These are phyloP conservation scores for Echinarachnius parma DNA, from an alignment of 53 echinoderm and acorn worm genomes.

Conservation along the genomic window DNA sequence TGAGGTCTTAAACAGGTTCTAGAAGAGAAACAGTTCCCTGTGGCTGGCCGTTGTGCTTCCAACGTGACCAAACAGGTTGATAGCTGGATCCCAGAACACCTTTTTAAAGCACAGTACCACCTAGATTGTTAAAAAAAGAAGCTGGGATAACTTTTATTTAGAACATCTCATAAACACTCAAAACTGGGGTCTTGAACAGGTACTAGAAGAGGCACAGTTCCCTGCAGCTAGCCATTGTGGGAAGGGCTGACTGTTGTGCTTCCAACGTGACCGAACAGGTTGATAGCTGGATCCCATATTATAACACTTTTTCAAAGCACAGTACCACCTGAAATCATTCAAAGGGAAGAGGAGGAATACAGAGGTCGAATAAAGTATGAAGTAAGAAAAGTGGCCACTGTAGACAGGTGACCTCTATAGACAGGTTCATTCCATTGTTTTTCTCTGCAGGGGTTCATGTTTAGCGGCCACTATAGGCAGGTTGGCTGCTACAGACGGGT, in stretches of 20 bases:
- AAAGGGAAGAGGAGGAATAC: too few species aligned
- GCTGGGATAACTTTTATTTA: too few species aligned
- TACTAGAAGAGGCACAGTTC: constrained; percentile 98
- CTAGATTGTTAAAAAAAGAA: too few species aligned
- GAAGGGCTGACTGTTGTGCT: constrained; percentile 96
- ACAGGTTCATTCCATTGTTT: too few species aligned
- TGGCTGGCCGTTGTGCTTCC: constrained; percentile 97
- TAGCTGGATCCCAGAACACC: constrained; percentile 93
- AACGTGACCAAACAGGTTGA: constrained; percentile 97
- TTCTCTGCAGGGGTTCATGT: too few species aligned
- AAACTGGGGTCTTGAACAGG: constrained; percentile 92
- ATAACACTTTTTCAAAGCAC: constrained; percentile 92
- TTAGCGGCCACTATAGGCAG: too few species aligned
- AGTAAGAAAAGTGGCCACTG: too few species aligned
- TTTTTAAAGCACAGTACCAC: constrained; percentile 95
- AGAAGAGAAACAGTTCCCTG: constrained; percentile 94
- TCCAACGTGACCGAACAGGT: constrained; percentile 96
- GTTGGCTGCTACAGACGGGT: too few species aligned
- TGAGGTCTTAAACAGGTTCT: constrained; percentile 95
- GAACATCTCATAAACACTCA: too few species aligned
- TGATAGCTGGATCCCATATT: constrained; percentile 96
- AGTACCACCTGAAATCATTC: constrained; percentile 97
- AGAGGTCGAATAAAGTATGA: too few species aligned
- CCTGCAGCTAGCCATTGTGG: too few species aligned
- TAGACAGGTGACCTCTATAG: too few species aligned